Evolutionary conservation across 2,888 invertebrate species (phyloP).

Genomic region (Eupithecia subumbrata): DNA sequence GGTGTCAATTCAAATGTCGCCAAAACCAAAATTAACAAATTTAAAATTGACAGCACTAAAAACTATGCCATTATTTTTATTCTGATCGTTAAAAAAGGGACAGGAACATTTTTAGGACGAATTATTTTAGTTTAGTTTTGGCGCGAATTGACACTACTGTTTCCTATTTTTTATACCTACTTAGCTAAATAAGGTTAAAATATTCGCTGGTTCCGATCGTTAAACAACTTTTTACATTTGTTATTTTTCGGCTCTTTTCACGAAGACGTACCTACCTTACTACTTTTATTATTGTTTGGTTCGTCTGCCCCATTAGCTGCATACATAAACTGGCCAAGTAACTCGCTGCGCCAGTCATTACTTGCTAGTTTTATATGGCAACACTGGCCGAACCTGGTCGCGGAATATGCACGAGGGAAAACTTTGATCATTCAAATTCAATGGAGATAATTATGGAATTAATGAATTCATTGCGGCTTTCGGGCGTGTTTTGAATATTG

Average conservation of each 20-base stretch:
- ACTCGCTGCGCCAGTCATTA: slow-evolving; percentile 7
- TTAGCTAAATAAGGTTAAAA: too few relatives aligned
- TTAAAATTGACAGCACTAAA: too few relatives aligned
- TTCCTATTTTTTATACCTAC: too few relatives aligned
- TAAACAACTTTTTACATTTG: background rate
- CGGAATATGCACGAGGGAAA: slow-evolving; percentile 15
- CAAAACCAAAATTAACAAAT: too few relatives aligned
- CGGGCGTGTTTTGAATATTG: slow-evolving; percentile 3
- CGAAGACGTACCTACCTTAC: too few relatives aligned
- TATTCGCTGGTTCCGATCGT: background rate
- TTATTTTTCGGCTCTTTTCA: background rate
- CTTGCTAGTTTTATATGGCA: slow-evolving; percentile 13
- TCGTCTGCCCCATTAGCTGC: background rate
- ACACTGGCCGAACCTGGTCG: slow-evolving; percentile 3
- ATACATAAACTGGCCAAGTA: slow-evolving; percentile 1
- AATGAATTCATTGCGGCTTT: slow-evolving; percentile 4
- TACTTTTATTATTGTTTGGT: background rate
- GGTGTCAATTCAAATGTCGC: too few relatives aligned
- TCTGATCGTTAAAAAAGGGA: too few relatives aligned
- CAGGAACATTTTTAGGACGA: too few relatives aligned
- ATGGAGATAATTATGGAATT: slow-evolving; percentile 11
- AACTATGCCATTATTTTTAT: too few relatives aligned
- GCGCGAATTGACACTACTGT: too few relatives aligned
- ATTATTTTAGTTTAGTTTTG: too few relatives aligned
- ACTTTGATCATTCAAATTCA: slow-evolving; percentile 13